A percentile compares a stretch with the other conserved stretches of the same genome.
Conservation (phyloP, 2,888 invertebrate genomes). For the Stramonita haemastoma region DNA sequence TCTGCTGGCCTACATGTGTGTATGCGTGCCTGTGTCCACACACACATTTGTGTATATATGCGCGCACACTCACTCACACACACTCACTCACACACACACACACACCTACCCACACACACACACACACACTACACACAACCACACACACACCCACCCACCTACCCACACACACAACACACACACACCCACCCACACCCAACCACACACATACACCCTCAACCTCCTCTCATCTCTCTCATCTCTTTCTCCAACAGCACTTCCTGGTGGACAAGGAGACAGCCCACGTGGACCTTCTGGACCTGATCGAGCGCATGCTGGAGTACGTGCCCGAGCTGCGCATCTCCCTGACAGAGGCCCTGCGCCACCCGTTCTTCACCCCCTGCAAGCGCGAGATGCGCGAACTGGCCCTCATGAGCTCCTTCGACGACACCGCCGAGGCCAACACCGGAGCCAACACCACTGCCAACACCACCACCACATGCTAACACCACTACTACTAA, state of each 20-base stretch:
- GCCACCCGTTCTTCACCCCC: conserved; percentile 90
- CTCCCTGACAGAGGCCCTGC: conserved; percentile 90
- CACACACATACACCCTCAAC: too few relatives aligned
- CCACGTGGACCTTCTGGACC: conserved; percentile 94
- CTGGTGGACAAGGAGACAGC: conserved; percentile 92
- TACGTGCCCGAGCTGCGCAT: conserved; percentile 96
- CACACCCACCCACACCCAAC: too few relatives aligned
- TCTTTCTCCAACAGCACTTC: conserved; percentile 85
- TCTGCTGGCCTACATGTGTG: background rate
- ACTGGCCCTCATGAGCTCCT: conserved; percentile 27
- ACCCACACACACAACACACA: too few relatives aligned
- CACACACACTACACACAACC: too few relatives aligned
- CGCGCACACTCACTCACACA: background rate
- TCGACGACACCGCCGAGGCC: background rate
- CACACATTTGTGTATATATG: background rate
- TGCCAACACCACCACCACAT: background rate
- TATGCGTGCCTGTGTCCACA: background rate
- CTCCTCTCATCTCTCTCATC: too few relatives aligned
- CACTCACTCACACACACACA: too few relatives aligned
- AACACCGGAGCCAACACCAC: background rate
- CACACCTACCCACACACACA: too few relatives aligned
- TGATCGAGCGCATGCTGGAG: conserved; percentile 96
- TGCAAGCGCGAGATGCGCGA: conserved; percentile 42
- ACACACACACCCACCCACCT: too few relatives aligned
- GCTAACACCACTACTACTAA: background rate